Conservation (phyloP, 1,140 invertebrate genomes). For the Drosophila pruinosa region DNA sequence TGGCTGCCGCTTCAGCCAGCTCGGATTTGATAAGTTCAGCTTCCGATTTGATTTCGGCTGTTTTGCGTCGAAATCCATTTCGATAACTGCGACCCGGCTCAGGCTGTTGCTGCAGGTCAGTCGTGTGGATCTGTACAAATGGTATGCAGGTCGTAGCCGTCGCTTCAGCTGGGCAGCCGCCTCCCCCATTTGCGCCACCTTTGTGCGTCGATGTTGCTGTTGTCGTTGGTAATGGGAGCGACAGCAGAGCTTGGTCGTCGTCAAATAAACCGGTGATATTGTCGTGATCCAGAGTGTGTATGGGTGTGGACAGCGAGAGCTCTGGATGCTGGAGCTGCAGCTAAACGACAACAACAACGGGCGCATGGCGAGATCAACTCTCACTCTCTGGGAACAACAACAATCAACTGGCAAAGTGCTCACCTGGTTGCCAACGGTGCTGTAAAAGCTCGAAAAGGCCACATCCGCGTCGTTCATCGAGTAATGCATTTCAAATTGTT, state of each 20-base stretch:
- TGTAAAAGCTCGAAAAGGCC: conserved; percentile 53
- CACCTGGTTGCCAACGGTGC: conserved; percentile 54
- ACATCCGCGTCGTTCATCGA: conserved; percentile 66
- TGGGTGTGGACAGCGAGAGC: conserved; percentile 64
- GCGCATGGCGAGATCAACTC: conserved; percentile 33
- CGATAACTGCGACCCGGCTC: conserved; percentile 63
- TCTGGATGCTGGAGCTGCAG: conserved; percentile 47
- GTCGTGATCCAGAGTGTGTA: conserved; percentile 57
- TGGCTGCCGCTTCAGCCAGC: conserved; percentile 61
- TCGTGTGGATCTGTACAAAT: conserved; percentile 79
- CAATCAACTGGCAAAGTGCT: conserved; percentile 26
- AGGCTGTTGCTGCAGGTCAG: conserved; percentile 63
- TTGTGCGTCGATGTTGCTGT: conserved; percentile 2
- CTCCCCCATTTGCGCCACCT: not conserved
- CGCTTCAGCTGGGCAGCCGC: not conserved
- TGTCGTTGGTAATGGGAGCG: conserved; percentile 19
- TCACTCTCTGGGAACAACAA: conserved; percentile 31
- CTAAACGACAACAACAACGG: conserved; percentile 21
- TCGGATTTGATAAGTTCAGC: conserved; percentile 77
- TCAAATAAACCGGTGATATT: conserved; percentile 60
- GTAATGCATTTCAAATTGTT: conserved; percentile 41
- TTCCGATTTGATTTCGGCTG: conserved; percentile 77
- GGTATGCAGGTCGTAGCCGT: conserved; percentile 42
- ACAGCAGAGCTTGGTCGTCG: conserved; percentile 50
- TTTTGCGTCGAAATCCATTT: conserved; percentile 66